Percentiles rank a stretch among this genome's conserved stretches.
phyloP scores from a whole-genome alignment of 1,140 invertebrate genomes.

The Tetranychus cinnabarinus region DNA sequence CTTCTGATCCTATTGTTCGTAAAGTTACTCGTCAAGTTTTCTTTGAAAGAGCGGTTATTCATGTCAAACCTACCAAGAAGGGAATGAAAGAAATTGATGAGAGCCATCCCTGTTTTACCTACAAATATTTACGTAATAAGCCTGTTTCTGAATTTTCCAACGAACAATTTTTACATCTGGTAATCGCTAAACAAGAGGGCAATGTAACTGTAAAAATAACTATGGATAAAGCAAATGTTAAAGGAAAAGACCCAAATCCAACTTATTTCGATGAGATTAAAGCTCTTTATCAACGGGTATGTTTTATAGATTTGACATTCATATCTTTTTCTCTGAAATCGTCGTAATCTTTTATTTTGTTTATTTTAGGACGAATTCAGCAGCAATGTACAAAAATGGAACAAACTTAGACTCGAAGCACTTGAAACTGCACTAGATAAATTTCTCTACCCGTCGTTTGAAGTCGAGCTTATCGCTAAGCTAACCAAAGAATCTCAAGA shows the following conservation, averaged over 20 bases:
- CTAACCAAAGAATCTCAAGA: slow-evolving; percentile 70
- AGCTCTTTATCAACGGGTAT: slow-evolving; percentile 54
- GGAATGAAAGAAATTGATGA: slow-evolving; percentile 85
- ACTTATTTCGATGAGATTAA: slow-evolving; percentile 75
- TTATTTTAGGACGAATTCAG: slow-evolving; percentile 66
- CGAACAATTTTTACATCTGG: slow-evolving; percentile 67
- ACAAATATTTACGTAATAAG: slow-evolving; percentile 89
- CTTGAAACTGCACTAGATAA: slow-evolving; percentile 65
- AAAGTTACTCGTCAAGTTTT: slow-evolving; percentile 66
- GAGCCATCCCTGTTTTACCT: slow-evolving; percentile 50
- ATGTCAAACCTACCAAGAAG: slow-evolving; percentile 60
- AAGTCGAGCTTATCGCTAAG: slow-evolving; percentile 57
- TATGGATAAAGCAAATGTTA: slow-evolving; percentile 42
- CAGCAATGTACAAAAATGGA: slow-evolving; percentile 89
- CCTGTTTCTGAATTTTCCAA: slow-evolving; percentile 66
- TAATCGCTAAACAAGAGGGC: slow-evolving; percentile 23
- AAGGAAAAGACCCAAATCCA: slow-evolving; percentile 29
- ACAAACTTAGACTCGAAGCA: slow-evolving; percentile 56
- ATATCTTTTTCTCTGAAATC: slow-evolving; percentile 4
- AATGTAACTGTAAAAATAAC: slow-evolving; percentile 16
- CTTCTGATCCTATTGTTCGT: slow-evolving; percentile 66
- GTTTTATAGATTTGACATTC: slow-evolving; percentile 2
- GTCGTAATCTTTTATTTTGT: no score
- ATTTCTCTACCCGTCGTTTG: slow-evolving; percentile 66
- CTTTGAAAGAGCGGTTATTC: slow-evolving; percentile 63